These are phyloP conservation scores for Ectemnius cavifrons DNA, from an alignment of 2,888 invertebrate genomes.

Conservation along the genomic window DNA sequence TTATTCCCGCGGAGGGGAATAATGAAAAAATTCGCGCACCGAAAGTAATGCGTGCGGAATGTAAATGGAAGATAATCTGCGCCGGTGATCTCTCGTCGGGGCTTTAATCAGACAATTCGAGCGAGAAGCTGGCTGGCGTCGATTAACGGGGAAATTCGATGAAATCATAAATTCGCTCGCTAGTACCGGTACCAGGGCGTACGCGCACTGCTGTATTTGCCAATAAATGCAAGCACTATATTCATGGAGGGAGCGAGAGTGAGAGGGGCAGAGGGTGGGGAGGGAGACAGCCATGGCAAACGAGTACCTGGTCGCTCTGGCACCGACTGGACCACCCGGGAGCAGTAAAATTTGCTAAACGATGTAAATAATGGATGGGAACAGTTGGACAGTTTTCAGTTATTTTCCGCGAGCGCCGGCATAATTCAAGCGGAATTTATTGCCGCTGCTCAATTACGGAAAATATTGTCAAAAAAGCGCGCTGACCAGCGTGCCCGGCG, in stretches of 20 bases:
- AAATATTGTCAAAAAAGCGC: constrained; percentile 70
- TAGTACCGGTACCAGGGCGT: constrained; percentile 38
- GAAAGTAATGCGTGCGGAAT: constrained; percentile 1
- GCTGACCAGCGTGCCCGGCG: constrained; percentile 12
- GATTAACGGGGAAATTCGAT: constrained; percentile 73
- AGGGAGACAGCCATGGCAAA: not conserved
- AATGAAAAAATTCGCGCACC: constrained; percentile 12
- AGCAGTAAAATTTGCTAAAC: constrained; percentile 75
- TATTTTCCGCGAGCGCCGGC: constrained; percentile 68
- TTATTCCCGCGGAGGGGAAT: not conserved
- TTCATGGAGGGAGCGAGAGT: constrained; percentile 31
- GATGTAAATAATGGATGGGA: constrained; percentile 75
- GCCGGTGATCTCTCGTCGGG: constrained; percentile 34
- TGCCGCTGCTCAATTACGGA: constrained; percentile 73
- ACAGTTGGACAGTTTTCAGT: constrained; percentile 73
- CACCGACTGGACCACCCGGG: constrained; percentile 51
- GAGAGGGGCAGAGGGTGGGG: not conserved
- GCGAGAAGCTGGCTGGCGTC: constrained; percentile 60
- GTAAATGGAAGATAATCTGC: too few relatives aligned
- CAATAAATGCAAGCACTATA: constrained; percentile 54
- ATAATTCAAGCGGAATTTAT: constrained; percentile 74
- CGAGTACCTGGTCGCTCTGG: not conserved
- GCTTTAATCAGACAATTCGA: constrained; percentile 46
- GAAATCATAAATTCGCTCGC: constrained; percentile 70
- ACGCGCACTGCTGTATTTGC: constrained; percentile 42